A percentile compares a stretch with the other conserved stretches of the same genome.
Evolutionary conservation across 2,888 invertebrate genomes (phyloP).

Genomic region (Antitype chi): DNA sequence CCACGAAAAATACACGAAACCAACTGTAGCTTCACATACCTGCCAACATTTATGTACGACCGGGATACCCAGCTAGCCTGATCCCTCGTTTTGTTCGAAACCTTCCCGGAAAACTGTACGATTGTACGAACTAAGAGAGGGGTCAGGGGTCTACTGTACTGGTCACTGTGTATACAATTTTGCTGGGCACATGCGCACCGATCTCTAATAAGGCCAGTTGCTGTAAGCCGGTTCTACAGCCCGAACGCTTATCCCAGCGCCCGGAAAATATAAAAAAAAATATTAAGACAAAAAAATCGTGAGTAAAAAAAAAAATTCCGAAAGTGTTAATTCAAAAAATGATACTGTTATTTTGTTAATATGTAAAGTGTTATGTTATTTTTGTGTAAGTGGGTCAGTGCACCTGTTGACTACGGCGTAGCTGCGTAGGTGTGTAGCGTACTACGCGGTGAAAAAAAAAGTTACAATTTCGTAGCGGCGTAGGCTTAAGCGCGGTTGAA

Average conservation of each 20-base stretch:
- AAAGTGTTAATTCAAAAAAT: conserved; percentile 18
- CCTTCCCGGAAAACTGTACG: conserved; percentile 41
- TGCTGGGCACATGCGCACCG: conserved; percentile 82
- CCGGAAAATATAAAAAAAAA: conserved; percentile 39
- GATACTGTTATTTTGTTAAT: conserved; percentile 11
- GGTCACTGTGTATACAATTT: conserved; percentile 74
- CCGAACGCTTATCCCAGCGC: conserved; percentile 71
- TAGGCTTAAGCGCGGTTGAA: conserved; percentile 20
- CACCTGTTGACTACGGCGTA: conserved; percentile 76
- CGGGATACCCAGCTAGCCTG: conserved; percentile 68
- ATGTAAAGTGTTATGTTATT: conserved; percentile 34
- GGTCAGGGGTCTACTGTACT: conserved; percentile 70
- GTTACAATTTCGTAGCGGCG: conserved; percentile 51
- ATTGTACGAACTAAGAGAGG: conserved; percentile 40
- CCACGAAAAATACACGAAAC: conserved; percentile 76
- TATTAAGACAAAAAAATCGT: conserved; percentile 30
- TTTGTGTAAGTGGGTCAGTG: conserved; percentile 69
- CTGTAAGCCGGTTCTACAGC: conserved; percentile 71
- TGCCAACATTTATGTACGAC: conserved; percentile 68
- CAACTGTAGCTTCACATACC: conserved; percentile 85
- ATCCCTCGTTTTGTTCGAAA: conserved; percentile 56
- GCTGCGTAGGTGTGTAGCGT: conserved; percentile 71
- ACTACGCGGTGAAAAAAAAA: conserved; percentile 44
- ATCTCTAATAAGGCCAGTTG: conserved; percentile 73
- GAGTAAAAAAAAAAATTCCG: conserved; percentile 40